phyloP scores from a whole-genome alignment of 2,113 vertebrate genomes.

The Phalacrocorax aristotelis region DNA sequence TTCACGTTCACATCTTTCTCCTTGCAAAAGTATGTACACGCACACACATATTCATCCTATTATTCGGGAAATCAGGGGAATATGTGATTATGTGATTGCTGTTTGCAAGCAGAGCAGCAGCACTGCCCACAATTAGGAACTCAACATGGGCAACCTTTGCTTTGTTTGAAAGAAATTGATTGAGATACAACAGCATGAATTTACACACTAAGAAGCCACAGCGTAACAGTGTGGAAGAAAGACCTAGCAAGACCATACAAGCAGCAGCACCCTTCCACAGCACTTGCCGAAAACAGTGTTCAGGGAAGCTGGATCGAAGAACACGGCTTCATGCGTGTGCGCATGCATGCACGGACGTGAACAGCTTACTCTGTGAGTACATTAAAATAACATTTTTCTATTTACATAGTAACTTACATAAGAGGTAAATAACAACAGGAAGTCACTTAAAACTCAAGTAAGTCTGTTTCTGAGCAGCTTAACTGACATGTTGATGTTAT shows the following conservation, averaged over 20 bases:
- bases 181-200: not conserved
- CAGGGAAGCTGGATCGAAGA: not conserved
- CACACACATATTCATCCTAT: not conserved
- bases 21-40: not conserved
- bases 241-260: not conserved
- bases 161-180: not conserved
- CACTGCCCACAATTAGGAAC: not conserved
- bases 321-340: fast-evolving
- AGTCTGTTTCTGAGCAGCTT: conserved; percentile 1
- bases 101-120: not conserved
- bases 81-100: not conserved
- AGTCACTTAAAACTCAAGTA: conserved; percentile 8
- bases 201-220: not conserved
- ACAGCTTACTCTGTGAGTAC: not conserved
- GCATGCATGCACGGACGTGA: fast-evolving
- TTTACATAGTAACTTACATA: not conserved
- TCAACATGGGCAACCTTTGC: not conserved
- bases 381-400: not conserved
- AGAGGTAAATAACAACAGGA: conserved; percentile 29
- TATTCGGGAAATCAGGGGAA: not conserved
- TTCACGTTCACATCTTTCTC: not conserved
- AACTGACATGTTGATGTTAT: conserved; percentile 4
- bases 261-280: not conserved
- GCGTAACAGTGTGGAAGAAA: not conserved
- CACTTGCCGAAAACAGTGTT: not conserved